Evolutionary conservation across 2,888 invertebrate genomes (phyloP), one percentile per base, ranked within the genome.

Genomic region (Frankliniella fusca): DNA sequence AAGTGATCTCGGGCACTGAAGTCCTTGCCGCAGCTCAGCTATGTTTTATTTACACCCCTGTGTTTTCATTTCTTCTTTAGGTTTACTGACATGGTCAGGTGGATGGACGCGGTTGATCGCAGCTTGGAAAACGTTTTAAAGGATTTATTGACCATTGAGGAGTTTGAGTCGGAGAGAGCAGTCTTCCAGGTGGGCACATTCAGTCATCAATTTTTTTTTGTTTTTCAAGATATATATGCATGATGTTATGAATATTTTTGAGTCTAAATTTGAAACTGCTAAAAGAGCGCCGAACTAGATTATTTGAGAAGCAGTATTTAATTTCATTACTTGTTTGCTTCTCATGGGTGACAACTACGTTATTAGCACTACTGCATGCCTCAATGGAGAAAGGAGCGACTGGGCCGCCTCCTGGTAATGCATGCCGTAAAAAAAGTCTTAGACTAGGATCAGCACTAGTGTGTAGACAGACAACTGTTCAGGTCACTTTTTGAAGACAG

Each of bases 81-180:
- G 85, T 95, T 94, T 87, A 90, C 91, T 79, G 94, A 94, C 85
- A 96, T 98, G 93, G 92, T 93, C 38, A 89, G 90, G 61, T 98
- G 97, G 97, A 97, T 98, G 96, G 94, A 96, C 85, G 92, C 92
- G 80, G 96, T 97, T 0, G 97, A 97, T 86, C 91, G 91, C 82
- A 94, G 94, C 18, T 91, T 97, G 86, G 93, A 94, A 86, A 94
- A 93, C 84, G 94, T 98, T 85, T 92, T 96, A 15, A 92, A 94
- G 83, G 96, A 97, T 87, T 93, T 96, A 0, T 93, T 94, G 84
- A 93, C 94, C 27, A 92, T 95, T 86, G 96, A 96, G 87, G 96
- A 97, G 85, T 98, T 97, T 87, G 97, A 97, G 87, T 92, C 93
- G 83, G 94, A 97, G 87, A 95, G 96, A 89, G 92, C 93, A 54